Base-by-base conservation (phyloP, 2,113 vertebrate species). In the Notothenia coriiceps region DNA sequence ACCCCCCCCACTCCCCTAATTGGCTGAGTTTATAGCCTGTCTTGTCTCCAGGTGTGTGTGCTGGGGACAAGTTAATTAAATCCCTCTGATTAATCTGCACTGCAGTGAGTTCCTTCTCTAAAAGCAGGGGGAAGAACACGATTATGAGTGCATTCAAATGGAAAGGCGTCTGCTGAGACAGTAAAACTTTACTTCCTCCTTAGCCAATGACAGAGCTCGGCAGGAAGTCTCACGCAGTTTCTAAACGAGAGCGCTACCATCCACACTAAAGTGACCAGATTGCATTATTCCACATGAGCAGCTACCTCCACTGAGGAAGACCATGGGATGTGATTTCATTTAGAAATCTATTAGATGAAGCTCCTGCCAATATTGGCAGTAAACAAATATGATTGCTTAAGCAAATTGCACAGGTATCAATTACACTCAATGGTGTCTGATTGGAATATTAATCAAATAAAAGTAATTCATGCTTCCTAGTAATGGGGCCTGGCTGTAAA, bases 61-160 rank as follows among this genome's bases (percentile, higher is more conserved):
- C 76, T 14, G 81, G 87, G 92, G 86, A 90, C 88, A 93, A 92
- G 86, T 95, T 94, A 95, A 95, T 95, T 95, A 94, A 95, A 95
- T 94, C 86, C 89, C 80, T 91, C 87, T 94, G 92, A 94, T 95
- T 94, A 95, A 95, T 93, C 92, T 92, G 91, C 86, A 92, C 91
- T 93, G 91, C 91, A 91, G 90, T 83, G 74, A 90, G 80, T 91
- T 87, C 84, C 80, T 83, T 70, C 84, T 86, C 79, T 74, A 68
- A 86, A 86, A 82, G 88, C 25, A 86, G 74, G 64, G 62, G 63
- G 68, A 46, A n/a, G 25, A 74, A 65, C 67, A 69, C 74, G 69
- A 80, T 89, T 88, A 86, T 14, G 61, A 81, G 85, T 69, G 82
- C 85, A 87, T 57, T 62, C 73, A 60, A 87, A 81, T 22, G 60